Evolutionary conservation across 2,113 vertebrate genomes (phyloP), one percentile per base, ranked within the genome.

Genomic region (Poeciliopsis retropinna): DNA sequence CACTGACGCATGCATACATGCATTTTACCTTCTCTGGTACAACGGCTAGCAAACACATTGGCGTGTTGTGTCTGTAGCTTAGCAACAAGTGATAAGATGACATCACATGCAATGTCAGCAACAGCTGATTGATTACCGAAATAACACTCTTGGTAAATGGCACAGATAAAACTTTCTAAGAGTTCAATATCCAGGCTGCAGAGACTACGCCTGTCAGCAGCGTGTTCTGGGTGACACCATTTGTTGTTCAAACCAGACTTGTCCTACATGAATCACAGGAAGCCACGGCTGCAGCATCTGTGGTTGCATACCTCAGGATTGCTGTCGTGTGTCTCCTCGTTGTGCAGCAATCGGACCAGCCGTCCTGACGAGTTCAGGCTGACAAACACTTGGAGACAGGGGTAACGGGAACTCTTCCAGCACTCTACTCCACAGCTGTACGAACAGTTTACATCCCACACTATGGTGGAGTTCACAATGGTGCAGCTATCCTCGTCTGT

Each of bases 351-450:
- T n/a, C 95, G 93, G n/a, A 95, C 80, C 80, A 95, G 96, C 88
- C 95, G 95, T 5, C 95, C 95, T 0, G 96, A 95, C 70, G 95
- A 94, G 81, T 96, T 97, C 84, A 99, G 91, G 85, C 96, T 97
- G 78, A 98, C 95, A 0, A 96, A 97, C 65, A 99, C 96, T 89
- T 97, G 97, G 25, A 99, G 95, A 85, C 97, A 99, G 15, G 97
- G 96, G 76, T 97, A 98, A 75, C 95, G 95, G 51, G 97, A 98
- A 34, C 88, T 93, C 83, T 94, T 97, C 95, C 94, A 94, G 93
- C 97, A 98, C 84, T 97, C 96, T 0, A 95, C 89, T 32, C 97
- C 97, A 0, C 97, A 99, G 92, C 93, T 96, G 92, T 97, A 97
- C 0, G 96, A 96, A 78, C 97, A 99, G 90, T 97, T 98, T 30